Evolutionary conservation across 2,888 invertebrate genomes (phyloP).

Genomic region (Miltochrista miniata): DNA sequence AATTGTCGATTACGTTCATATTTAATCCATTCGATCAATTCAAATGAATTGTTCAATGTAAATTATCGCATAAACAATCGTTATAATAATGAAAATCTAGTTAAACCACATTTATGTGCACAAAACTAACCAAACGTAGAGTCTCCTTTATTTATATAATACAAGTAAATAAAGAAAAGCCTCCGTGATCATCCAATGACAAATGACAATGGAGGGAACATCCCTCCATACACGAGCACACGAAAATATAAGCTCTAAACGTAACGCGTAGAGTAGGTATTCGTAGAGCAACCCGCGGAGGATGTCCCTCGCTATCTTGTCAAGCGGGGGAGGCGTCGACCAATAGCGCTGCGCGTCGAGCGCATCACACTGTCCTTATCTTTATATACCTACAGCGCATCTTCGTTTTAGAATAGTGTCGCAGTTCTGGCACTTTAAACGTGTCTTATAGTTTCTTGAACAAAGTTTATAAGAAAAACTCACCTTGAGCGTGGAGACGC

Average conservation of each 20-base stretch:
- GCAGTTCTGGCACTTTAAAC: not conserved
- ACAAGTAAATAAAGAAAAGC: slow-evolving; percentile 75
- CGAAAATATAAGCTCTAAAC: slow-evolving; percentile 45
- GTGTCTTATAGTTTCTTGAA: slow-evolving; percentile 31
- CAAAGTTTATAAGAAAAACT: slow-evolving; percentile 42
- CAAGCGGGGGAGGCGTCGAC: slow-evolving; percentile 77
- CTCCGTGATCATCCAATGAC: slow-evolving; percentile 79
- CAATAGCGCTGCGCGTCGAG: slow-evolving; percentile 64
- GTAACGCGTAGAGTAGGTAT: slow-evolving; percentile 32
- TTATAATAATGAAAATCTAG: not conserved
- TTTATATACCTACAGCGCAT: slow-evolving; percentile 71
- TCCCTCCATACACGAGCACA: slow-evolving; percentile 60
- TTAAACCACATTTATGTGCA: slow-evolving; percentile 23
- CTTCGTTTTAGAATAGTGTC: slow-evolving; percentile 27
- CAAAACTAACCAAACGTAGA: not conserved
- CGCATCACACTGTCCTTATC: slow-evolving; percentile 77
- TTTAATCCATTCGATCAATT: not conserved
- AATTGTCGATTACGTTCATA: no score
- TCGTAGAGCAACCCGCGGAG: slow-evolving; percentile 50
- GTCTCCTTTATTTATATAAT: slow-evolving; percentile 42
- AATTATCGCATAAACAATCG: not conserved
- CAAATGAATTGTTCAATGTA: not conserved
- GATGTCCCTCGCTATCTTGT: slow-evolving; percentile 82
- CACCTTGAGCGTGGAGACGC: slow-evolving; percentile 88
- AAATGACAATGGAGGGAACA: slow-evolving; percentile 76